phyloP scores from a whole-genome alignment of 2,888 invertebrate species.

The Thymelicus lineola region DNA sequence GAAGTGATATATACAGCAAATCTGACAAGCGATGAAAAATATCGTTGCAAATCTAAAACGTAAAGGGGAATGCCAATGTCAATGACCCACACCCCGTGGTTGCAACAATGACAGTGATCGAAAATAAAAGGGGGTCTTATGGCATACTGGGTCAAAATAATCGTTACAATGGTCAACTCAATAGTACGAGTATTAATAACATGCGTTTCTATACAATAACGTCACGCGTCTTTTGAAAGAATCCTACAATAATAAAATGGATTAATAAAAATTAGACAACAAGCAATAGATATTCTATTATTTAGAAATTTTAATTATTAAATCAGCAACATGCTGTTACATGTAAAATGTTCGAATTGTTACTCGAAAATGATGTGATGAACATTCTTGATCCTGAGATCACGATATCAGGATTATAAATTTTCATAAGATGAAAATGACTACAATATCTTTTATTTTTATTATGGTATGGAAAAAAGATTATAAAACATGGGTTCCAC shows the following conservation, averaged over 20 bases:
- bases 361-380: background rate
- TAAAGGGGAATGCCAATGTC: slow-evolving; percentile 79
- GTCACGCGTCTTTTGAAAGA: slow-evolving; percentile 36
- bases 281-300: no score
- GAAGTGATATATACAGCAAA: slow-evolving; percentile 73
- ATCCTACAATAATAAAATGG: no score
- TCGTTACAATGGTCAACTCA: slow-evolving; percentile 69
- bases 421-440: no score
- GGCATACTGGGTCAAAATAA: slow-evolving; percentile 76
- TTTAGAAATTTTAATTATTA: no score
- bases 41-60: slow-evolving; percentile 71
- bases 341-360: background rate
- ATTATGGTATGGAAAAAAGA: no score
- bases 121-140: slow-evolving; percentile 74
- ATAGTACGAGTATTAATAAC: slow-evolving; percentile 41
- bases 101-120: slow-evolving; percentile 72
- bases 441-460: no score
- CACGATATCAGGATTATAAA: background rate
- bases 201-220: slow-evolving; percentile 33
- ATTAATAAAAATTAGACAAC: no score
- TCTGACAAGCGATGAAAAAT: slow-evolving; percentile 73
- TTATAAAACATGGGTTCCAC: no score
- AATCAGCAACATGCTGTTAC: background rate
- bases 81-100: slow-evolving; percentile 78
- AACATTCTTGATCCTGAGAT: slow-evolving; percentile 1